phyloP scores from a whole-genome alignment of 1,140 invertebrate genomes.

The Meteorus sp. region DNA sequence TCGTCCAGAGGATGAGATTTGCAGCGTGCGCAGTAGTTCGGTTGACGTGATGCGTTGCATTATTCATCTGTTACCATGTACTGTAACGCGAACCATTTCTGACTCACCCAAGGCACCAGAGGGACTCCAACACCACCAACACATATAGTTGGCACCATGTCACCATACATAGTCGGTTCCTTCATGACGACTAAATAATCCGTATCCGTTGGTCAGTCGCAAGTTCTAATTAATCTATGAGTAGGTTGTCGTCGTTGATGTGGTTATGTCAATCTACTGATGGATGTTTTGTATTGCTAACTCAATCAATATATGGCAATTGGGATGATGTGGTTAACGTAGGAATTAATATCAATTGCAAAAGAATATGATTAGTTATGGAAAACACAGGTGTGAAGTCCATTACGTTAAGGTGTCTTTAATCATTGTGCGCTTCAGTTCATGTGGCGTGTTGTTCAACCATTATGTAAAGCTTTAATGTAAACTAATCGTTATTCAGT shows the following conservation, averaged over 20 bases:
- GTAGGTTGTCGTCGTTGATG: constrained; percentile 8
- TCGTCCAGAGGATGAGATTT: constrained; percentile 48
- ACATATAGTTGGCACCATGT: constrained; percentile 11
- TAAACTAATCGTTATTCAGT: constrained; percentile 37
- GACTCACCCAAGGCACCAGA: constrained; percentile 35
- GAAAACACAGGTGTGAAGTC: background rate
- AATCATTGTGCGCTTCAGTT: constrained; percentile 26
- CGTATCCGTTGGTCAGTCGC: constrained; percentile 36
- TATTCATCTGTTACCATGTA: constrained; percentile 51
- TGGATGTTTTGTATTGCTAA: constrained; percentile 31
- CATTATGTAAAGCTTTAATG: constrained; percentile 38
- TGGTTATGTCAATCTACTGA: constrained; percentile 18
- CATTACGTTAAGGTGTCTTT: constrained; percentile 26
- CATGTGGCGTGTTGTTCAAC: constrained; percentile 35
- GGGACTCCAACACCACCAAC: constrained; percentile 37
- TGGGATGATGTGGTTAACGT: too few species aligned
- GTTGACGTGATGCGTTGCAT: constrained; percentile 52
- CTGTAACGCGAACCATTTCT: constrained; percentile 39
- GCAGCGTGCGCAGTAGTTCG: constrained; percentile 41
- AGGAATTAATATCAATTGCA: too few species aligned
- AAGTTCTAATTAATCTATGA: constrained; percentile 41
- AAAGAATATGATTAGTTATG: too few species aligned
- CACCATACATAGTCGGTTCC: background rate
- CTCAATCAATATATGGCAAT: background rate
- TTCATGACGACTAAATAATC: constrained; percentile 21